Conservation (phyloP, 2,113 vertebrate genomes). For the Grammomys dolichurus region DNA sequence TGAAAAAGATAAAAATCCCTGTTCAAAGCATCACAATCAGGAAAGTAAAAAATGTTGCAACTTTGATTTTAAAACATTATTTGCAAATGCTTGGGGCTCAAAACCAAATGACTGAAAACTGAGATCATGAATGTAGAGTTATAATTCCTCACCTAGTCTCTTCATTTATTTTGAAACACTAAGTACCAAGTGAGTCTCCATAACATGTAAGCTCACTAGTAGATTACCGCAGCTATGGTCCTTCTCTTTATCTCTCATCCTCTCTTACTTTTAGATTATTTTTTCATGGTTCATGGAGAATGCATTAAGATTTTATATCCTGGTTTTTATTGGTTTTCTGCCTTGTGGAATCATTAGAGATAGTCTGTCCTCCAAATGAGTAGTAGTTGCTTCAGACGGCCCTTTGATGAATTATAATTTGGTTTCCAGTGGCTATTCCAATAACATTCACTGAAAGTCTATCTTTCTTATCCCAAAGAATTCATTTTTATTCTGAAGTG, state of each 20-base stretch:
- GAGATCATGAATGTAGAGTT: not conserved
- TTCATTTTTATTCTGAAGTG: not conserved
- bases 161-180: not conserved
- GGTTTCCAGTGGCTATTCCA: not conserved
- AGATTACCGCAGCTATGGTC: not conserved
- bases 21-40: not conserved
- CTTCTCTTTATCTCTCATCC: not conserved
- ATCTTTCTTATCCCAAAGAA: not conserved
- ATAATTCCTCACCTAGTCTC: not conserved
- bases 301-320: not conserved
- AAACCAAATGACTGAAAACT: not conserved
- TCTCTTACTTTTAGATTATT: not conserved
- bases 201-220: not conserved
- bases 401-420: conserved; percentile 32
- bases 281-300: not conserved
- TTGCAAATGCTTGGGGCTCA: not conserved
- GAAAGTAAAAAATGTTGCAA: not conserved
- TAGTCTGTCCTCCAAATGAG: not conserved
- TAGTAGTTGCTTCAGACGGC: not conserved
- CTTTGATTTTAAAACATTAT: not conserved
- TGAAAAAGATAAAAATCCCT: not conserved
- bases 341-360: not conserved
- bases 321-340: not conserved
- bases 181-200: not conserved
- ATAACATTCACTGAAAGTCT: not conserved